Evolutionary conservation across 2,113 vertebrate species (phyloP).

Genomic region (Campylorhamphus procurvoides): DNA sequence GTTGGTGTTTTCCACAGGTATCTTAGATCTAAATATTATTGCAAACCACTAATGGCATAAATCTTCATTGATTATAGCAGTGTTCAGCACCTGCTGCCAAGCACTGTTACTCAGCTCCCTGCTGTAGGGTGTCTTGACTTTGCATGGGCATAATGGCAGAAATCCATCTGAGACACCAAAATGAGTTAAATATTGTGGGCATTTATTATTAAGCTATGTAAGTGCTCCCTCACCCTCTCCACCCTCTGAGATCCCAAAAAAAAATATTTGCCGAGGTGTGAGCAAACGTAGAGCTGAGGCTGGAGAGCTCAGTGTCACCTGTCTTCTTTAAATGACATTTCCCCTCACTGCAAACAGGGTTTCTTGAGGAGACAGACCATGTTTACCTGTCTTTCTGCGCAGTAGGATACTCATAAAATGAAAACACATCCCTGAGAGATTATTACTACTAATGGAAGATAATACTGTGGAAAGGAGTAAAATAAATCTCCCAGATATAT

Average conservation of each 20-base stretch:
- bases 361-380: neutral
- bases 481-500: neutral
- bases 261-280: neutral
- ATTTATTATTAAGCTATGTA: neutral
- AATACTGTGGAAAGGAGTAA: neutral
- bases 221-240: fast-evolving
- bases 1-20: neutral
- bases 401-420: neutral
- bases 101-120: neutral
- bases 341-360: neutral
- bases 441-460: neutral
- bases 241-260: neutral
- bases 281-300: neutral
- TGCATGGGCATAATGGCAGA: neutral
- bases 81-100: neutral
- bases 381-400: neutral
- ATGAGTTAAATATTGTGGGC: neutral
- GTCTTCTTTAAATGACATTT: neutral
- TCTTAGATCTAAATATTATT: neutral
- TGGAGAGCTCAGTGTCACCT: neutral
- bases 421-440: neutral
- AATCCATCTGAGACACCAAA: neutral
- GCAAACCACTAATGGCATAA: neutral
- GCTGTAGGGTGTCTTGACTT: neutral
- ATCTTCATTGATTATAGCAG: neutral